These are phyloP conservation scores for Hyperoplus lanceolatus DNA, from an alignment of 2,797 vertebrate genomes.

Conservation along the genomic window DNA sequence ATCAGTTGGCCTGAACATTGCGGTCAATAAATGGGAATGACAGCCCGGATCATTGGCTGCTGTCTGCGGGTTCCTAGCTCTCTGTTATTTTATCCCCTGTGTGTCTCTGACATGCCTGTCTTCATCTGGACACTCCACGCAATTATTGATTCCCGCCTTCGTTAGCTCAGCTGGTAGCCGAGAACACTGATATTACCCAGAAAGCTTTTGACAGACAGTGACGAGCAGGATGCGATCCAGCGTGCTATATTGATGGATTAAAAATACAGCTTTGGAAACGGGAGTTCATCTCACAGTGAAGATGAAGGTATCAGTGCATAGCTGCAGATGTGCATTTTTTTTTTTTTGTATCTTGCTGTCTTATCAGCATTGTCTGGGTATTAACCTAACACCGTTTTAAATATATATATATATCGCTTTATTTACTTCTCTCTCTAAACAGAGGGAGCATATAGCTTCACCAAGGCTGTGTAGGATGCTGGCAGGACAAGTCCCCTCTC, in stretches of 20 bases:
- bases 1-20: slow-evolving; percentile 39
- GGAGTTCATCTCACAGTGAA: background rate
- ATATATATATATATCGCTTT: background rate
- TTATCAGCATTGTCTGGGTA: slow-evolving; percentile 7
- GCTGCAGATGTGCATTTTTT: slow-evolving; percentile 19
- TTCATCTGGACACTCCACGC: slow-evolving; percentile 66
- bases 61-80: slow-evolving; percentile 56
- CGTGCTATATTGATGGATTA: slow-evolving; percentile 18
- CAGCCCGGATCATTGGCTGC: slow-evolving; percentile 63
- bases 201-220: slow-evolving; percentile 53
- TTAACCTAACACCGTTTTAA: slow-evolving; percentile 15
- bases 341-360: background rate
- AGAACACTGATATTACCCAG: slow-evolving; percentile 50
- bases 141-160: slow-evolving; percentile 73
- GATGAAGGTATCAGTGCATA: background rate
- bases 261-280: slow-evolving; percentile 4
- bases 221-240: slow-evolving; percentile 31
- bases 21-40: slow-evolving; percentile 71
- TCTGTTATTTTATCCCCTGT: slow-evolving; percentile 61
- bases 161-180: slow-evolving; percentile 68
- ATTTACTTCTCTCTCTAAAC: slow-evolving; percentile 21
- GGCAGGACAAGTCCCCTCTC: slow-evolving; percentile 47
- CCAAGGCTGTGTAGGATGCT: slow-evolving; percentile 28
- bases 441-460: slow-evolving; percentile 2
- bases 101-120: slow-evolving; percentile 63